A percentile compares a stretch with the other conserved stretches of the same genome.
Conservation (phyloP, 2,113 vertebrate genomes). For the Chlamydotis undulata region DNA sequence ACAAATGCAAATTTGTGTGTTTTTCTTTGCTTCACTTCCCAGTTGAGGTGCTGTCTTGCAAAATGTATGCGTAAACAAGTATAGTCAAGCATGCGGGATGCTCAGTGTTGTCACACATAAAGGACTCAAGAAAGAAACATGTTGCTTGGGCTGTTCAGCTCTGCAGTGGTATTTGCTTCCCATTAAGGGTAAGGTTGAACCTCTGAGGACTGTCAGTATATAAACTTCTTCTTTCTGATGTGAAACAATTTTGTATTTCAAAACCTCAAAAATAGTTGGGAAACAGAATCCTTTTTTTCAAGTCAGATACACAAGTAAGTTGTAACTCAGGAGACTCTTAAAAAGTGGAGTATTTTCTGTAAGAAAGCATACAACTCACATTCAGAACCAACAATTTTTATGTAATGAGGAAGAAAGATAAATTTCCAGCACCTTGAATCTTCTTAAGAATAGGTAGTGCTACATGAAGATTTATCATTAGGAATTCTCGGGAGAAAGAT, state of each 20-base stretch:
- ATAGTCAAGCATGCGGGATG: accelerated
- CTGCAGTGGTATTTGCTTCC: neutral
- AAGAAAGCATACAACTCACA: neutral
- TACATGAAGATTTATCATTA: neutral
- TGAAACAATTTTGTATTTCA: neutral
- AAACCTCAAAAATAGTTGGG: neutral
- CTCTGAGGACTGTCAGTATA: neutral
- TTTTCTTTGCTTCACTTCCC: neutral
- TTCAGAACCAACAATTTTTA: neutral
- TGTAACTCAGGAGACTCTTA: neutral
- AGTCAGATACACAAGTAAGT: neutral
- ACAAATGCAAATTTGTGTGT: neutral
- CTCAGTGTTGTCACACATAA: neutral
- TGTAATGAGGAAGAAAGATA: neutral
- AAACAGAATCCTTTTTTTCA: neutral
- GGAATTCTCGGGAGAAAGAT: neutral
- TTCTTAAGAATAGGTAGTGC: neutral
- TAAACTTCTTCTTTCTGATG: neutral
- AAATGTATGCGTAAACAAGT: accelerated
- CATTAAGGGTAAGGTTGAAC: neutral
- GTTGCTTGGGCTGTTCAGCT: neutral
- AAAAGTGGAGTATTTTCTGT: neutral
- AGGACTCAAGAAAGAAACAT: accelerated
- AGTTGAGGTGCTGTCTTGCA: neutral
- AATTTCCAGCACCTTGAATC: neutral